These are phyloP conservation scores for Dromius quadrimaculatus DNA, from an alignment of 2,888 invertebrate genomes.

Conservation along the genomic window DNA sequence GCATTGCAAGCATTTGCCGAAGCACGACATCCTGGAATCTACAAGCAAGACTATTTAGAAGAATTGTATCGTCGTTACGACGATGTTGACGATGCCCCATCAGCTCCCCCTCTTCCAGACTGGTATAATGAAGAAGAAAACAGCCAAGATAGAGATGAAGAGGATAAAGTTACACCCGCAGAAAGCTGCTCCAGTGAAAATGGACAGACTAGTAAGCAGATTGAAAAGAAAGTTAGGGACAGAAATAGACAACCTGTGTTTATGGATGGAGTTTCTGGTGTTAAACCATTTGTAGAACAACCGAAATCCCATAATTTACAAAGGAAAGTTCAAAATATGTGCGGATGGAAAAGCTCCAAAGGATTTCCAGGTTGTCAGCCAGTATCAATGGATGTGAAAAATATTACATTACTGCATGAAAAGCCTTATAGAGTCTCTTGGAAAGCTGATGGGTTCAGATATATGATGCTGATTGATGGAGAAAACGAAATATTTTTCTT, in stretches of 20 bases:
- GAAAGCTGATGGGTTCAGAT: conserved; percentile 99
- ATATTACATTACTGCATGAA: conserved; percentile 79
- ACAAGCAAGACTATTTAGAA: conserved; percentile 94
- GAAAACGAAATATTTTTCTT: conserved; percentile 90
- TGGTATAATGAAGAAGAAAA: conserved; percentile 80
- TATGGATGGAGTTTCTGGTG: conserved; percentile 89
- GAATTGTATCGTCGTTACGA: conserved; percentile 86
- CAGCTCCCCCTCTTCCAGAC: conserved; percentile 83
- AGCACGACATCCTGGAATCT: conserved; percentile 93
- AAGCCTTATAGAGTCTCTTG: conserved; percentile 97
- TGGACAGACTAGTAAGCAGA: conserved; percentile 38
- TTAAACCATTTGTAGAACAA: conserved; percentile 76
- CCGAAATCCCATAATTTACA: conserved; percentile 74
- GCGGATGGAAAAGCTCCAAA: conserved; percentile 77
- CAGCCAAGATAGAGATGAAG: conserved; percentile 33
- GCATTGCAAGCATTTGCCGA: conserved; percentile 83
- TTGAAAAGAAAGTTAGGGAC: conserved; percentile 43
- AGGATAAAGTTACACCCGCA: conserved; percentile 1
- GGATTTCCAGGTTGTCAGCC: conserved; percentile 98
- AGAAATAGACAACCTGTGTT: conserved; percentile 75
- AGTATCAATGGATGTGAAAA: conserved; percentile 92
- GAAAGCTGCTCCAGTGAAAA: conserved; percentile 43
- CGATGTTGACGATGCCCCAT: conserved; percentile 76
- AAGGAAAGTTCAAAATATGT: conserved; percentile 81
- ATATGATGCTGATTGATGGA: conserved; percentile 95